These are phyloP conservation scores for Daktulosphaira vitifoliae DNA, from an alignment of 1,140 invertebrate genomes.

Conservation along the genomic window DNA sequence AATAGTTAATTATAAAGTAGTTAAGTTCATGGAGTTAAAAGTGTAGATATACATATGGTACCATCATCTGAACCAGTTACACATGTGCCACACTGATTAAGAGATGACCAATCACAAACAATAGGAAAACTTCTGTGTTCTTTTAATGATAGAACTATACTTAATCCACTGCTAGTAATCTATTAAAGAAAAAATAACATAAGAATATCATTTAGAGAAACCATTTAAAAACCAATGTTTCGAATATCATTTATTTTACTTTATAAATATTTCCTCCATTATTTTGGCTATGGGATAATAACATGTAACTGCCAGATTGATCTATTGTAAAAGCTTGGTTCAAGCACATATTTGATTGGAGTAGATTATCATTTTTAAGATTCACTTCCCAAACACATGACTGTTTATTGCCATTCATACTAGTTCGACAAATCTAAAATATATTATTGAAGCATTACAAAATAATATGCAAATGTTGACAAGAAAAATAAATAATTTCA, in stretches of 20 bases:
- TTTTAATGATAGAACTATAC: conserved; percentile 47
- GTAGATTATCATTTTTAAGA: conserved; percentile 30
- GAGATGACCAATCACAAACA: conserved; percentile 57
- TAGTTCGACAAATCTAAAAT: conserved; percentile 38
- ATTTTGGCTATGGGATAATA: conserved; percentile 49
- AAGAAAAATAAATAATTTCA: background rate
- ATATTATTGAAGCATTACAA: background rate
- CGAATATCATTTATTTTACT: too few relatives aligned
- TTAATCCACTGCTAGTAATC: conserved; percentile 35
- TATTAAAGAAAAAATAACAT: conserved; percentile 12
- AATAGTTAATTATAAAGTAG: background rate
- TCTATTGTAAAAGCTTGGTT: conserved; percentile 49
- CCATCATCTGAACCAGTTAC: conserved; percentile 55
- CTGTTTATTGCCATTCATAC: conserved; percentile 38
- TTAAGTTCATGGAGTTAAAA: conserved; percentile 43
- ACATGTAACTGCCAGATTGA: conserved; percentile 51
- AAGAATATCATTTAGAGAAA: too few relatives aligned
- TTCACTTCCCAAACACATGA: conserved; percentile 36
- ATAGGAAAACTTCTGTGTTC: conserved; percentile 50
- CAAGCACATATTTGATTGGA: conserved; percentile 8
- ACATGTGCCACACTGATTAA: conserved; percentile 54
- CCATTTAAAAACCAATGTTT: too few relatives aligned
- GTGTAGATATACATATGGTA: conserved; percentile 52
- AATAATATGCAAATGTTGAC: background rate
- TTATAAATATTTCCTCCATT: conserved; percentile 53